Conservation (phyloP, 1,140 invertebrate species). For the Apis dorsata region DNA sequence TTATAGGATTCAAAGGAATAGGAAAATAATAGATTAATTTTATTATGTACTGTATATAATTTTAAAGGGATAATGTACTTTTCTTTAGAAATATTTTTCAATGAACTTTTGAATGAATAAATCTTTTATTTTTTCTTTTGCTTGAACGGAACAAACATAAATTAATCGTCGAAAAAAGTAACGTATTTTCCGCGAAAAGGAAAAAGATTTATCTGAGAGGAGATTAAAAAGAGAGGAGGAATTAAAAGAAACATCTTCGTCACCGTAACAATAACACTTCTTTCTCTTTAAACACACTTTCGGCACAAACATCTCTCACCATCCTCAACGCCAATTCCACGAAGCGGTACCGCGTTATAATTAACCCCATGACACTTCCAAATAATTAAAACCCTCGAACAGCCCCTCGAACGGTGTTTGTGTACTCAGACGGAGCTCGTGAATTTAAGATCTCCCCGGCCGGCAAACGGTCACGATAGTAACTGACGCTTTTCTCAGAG, state of each 20-base stretch:
- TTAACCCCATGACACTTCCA: slow-evolving; percentile 7
- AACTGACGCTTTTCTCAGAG: slow-evolving; percentile 43
- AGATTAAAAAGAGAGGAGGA: neutral
- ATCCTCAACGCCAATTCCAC: neutral
- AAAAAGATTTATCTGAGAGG: no score
- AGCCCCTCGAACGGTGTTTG: neutral
- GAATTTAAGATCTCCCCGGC: slow-evolving; percentile 47
- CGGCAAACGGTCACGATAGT: slow-evolving; percentile 56
- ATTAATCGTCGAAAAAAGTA: no score
- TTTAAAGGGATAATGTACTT: no score
- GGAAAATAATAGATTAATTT: no score
- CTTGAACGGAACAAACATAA: no score
- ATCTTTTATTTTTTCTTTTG: no score
- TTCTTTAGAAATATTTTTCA: no score
- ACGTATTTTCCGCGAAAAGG: no score
- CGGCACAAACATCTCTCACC: neutral
- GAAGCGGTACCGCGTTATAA: slow-evolving; percentile 13
- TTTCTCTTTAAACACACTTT: neutral
- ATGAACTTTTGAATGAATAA: no score
- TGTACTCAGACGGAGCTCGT: slow-evolving; percentile 36
- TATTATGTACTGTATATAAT: no score
- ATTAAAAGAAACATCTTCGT: neutral
- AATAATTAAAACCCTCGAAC: slow-evolving; percentile 14
- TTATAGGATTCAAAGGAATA: no score
- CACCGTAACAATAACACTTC: neutral